These are phyloP conservation scores for Ditula angustiorana DNA, from an alignment of 2,888 invertebrate species.

Conservation along the genomic window DNA sequence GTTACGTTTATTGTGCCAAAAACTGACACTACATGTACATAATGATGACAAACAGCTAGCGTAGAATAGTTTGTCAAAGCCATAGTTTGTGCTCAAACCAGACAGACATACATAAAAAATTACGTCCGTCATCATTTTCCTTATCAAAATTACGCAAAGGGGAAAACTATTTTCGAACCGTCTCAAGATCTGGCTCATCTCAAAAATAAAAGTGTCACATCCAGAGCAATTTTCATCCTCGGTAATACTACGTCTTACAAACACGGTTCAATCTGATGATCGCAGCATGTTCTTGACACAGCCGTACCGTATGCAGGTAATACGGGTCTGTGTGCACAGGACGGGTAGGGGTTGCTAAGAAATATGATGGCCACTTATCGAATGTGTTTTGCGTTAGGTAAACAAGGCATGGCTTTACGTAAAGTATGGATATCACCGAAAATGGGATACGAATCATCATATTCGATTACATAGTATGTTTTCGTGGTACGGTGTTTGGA, in stretches of 20 bases:
- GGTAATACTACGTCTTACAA: slow-evolving; percentile 35
- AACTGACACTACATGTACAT: too few species aligned
- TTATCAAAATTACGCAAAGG: too few species aligned
- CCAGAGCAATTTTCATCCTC: slow-evolving; percentile 22
- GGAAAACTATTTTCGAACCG: not conserved
- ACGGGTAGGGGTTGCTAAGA: not conserved
- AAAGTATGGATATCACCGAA: not conserved
- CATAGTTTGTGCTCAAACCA: too few species aligned
- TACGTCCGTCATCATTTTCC: too few species aligned
- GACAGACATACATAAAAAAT: too few species aligned
- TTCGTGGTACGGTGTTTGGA: not conserved
- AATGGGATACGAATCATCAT: not conserved
- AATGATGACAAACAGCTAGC: too few species aligned
- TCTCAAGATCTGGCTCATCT: not conserved
- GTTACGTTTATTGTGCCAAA: too few species aligned
- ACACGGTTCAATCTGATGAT: slow-evolving; percentile 47
- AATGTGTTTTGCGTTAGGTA: not conserved
- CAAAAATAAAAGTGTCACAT: slow-evolving; percentile 12
- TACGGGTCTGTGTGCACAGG: slow-evolving; percentile 14
- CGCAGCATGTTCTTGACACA: slow-evolving; percentile 44
- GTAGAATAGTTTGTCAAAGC: too few species aligned
- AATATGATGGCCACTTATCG: not conserved
- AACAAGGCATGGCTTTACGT: not conserved
- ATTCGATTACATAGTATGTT: not conserved
- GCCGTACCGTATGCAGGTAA: slow-evolving; percentile 9